Percentiles rank a stretch among this genome's conserved stretches.
Evolutionary conservation across 2,113 vertebrate species (phyloP).

Genomic region (Campylomormyrus numenius): DNA sequence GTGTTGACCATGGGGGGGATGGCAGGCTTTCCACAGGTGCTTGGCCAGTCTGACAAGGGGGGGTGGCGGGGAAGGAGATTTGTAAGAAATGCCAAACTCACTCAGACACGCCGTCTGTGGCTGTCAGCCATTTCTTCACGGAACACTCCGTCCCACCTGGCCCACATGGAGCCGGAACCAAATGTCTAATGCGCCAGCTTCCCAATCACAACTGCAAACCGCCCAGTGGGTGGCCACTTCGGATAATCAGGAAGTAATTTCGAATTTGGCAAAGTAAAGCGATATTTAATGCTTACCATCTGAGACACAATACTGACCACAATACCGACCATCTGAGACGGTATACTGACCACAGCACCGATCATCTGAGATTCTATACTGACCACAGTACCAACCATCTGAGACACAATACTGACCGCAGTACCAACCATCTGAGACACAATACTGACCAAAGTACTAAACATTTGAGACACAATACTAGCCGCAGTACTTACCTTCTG

Average conservation of each 20-base stretch:
- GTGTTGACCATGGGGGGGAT: constrained; percentile 43
- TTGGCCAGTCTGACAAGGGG: constrained; percentile 53
- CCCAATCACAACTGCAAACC: background rate
- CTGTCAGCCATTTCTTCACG: background rate
- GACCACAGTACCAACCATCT: background rate
- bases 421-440: background rate
- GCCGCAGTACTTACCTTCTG: background rate
- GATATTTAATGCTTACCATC: background rate
- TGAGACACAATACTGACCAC: background rate
- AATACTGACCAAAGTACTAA: background rate
- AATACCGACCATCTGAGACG: background rate
- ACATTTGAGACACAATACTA: background rate
- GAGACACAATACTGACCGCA: background rate
- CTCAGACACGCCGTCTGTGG: background rate
- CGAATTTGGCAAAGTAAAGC: background rate
- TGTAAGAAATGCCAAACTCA: background rate
- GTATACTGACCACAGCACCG: background rate
- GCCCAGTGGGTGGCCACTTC: background rate
- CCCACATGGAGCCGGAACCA: background rate
- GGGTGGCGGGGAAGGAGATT: constrained; percentile 37
- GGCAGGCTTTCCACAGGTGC: constrained; percentile 47
- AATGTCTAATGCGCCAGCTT: background rate
- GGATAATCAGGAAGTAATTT: background rate
- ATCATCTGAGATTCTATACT: background rate
- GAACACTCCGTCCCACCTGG: background rate